These are phyloP conservation scores for Panonychus citri DNA, from an alignment of 1,140 invertebrate genomes.

Conservation along the genomic window DNA sequence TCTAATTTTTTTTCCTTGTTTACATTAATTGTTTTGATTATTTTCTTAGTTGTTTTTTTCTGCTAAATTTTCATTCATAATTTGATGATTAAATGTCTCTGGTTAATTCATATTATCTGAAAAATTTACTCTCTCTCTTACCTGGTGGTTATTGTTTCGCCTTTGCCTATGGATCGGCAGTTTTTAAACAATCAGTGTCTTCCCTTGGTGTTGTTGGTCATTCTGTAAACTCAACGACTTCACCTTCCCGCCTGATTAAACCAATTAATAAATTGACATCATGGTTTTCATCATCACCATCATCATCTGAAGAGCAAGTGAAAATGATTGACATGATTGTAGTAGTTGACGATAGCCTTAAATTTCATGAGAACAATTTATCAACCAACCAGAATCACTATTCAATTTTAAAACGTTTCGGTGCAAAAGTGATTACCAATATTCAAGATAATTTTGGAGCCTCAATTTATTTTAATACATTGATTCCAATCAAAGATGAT, in stretches of 20 bases:
- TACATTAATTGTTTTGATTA: no score
- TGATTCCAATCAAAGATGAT: conserved; percentile 39
- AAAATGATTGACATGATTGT: conserved; percentile 78
- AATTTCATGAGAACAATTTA: conserved; percentile 71
- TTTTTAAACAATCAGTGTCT: conserved; percentile 20
- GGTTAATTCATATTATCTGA: background rate
- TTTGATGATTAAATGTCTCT: no score
- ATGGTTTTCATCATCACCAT: background rate
- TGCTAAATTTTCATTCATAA: no score
- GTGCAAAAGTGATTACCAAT: conserved; percentile 37
- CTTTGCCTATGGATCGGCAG: conserved; percentile 84
- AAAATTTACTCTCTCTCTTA: background rate
- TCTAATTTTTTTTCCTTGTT: no score
- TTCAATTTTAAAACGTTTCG: conserved; percentile 47
- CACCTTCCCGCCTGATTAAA: no score
- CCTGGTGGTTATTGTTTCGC: conserved; percentile 30
- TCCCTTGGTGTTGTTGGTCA: background rate
- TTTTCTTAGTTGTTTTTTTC: no score
- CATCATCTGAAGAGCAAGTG: background rate
- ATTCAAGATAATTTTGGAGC: conserved; percentile 59
- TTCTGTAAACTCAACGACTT: background rate
- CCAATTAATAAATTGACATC: no score
- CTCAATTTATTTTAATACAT: conserved; percentile 80
- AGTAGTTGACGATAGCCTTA: conserved; percentile 53
- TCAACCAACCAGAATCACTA: conserved; percentile 62